phyloP scores from a whole-genome alignment of 2,113 vertebrate genomes.

The Apus apus region DNA sequence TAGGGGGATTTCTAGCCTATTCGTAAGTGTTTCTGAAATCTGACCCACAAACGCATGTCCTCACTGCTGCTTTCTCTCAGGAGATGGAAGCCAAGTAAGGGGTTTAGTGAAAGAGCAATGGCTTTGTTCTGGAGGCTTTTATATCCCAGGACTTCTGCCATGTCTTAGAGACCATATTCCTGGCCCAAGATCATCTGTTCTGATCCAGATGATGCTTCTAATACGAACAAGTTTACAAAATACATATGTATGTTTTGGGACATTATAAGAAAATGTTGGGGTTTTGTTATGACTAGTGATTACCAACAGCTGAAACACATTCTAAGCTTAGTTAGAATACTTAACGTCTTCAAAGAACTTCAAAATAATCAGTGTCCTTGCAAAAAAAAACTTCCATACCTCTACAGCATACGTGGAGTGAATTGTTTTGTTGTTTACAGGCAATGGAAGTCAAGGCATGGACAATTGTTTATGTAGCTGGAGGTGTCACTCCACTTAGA shows the following conservation, averaged over 20 bases:
- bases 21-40: background rate
- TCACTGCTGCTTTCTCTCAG: background rate
- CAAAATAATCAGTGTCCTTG: background rate
- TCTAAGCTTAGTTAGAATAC: background rate
- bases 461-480: background rate
- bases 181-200: background rate
- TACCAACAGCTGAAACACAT: background rate
- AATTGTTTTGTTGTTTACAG: background rate
- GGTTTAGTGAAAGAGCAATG: background rate
- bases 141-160: background rate
- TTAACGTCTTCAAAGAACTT: background rate
- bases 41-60: background rate
- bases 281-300: background rate
- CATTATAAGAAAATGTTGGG: rapidly evolving
- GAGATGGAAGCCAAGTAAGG: background rate
- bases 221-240: background rate
- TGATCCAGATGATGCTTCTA: background rate
- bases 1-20: background rate
- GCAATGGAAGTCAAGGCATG: background rate
- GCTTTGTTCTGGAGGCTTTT: background rate
- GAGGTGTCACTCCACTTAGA: background rate
- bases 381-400: too few relatives aligned
- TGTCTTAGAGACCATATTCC: background rate
- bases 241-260: background rate
- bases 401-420: background rate